Conservation (phyloP, 2,113 vertebrate genomes). For the Axis porcinus region DNA sequence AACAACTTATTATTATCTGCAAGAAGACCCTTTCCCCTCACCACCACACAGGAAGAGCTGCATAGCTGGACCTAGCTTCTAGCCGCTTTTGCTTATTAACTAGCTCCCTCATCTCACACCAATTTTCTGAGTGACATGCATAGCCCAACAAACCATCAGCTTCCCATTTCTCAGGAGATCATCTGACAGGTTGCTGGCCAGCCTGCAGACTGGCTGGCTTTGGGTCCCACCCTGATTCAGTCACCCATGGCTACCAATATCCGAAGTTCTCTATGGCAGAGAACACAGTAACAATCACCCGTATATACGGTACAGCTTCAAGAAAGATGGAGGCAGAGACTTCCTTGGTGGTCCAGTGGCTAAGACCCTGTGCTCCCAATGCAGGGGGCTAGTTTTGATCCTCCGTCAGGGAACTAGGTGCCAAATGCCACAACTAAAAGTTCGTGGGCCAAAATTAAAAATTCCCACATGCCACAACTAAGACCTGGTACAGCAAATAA, state of each 20-base stretch:
- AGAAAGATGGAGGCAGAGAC: neutral
- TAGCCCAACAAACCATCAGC: neutral
- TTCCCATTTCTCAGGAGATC: neutral
- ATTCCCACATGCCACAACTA: neutral
- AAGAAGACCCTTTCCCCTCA: neutral
- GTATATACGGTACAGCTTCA: neutral
- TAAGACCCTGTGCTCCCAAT: neutral
- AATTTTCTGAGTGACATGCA: neutral
- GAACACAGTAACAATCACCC: neutral
- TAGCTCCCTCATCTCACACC: neutral
- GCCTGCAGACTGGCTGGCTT: neutral
- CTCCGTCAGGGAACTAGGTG: neutral
- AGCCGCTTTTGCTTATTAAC: neutral
- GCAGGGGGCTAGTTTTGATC: neutral
- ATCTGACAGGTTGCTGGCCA: neutral
- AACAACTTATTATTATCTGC: neutral
- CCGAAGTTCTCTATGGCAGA: neutral
- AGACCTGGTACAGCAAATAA: neutral
- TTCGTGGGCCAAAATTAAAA: neutral
- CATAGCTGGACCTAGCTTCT: neutral
- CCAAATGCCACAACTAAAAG: neutral
- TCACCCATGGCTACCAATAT: neutral
- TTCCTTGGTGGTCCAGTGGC: neutral
- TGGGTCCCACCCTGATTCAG: neutral
- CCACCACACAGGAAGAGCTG: neutral